Percentiles rank a stretch among this genome's conserved stretches.
These are phyloP conservation scores for Drosophila miranda DNA, from an alignment of 1,140 invertebrate genomes.

Conservation along the genomic window DNA sequence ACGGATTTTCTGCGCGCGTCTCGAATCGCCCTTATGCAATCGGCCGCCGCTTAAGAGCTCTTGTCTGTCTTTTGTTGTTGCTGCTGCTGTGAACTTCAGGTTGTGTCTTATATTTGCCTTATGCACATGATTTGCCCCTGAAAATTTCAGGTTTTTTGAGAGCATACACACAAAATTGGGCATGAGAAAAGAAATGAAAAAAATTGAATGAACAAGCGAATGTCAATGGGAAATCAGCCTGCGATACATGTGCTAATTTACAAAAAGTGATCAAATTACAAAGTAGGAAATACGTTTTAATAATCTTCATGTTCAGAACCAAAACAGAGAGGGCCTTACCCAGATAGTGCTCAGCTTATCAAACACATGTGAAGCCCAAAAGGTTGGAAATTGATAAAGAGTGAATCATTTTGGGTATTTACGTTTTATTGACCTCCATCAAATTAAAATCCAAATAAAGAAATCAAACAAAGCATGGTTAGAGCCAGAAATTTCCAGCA, in stretches of 20 bases:
- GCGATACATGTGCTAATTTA: not conserved
- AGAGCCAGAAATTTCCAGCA: slow-evolving; percentile 57
- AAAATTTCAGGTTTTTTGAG: slow-evolving; percentile 77
- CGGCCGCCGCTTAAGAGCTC: slow-evolving; percentile 34
- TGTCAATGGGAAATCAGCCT: slow-evolving; percentile 14
- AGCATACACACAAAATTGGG: slow-evolving; percentile 34
- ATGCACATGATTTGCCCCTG: slow-evolving; percentile 72
- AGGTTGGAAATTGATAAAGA: slow-evolving; percentile 20
- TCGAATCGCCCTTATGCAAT: slow-evolving; percentile 70
- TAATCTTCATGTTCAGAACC: too few relatives aligned
- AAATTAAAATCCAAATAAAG: slow-evolving; percentile 58
- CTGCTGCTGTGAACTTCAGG: slow-evolving; percentile 49
- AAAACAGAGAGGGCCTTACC: too few relatives aligned
- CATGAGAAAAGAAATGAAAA: slow-evolving; percentile 32
- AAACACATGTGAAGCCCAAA: too few relatives aligned
- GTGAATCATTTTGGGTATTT: slow-evolving; percentile 72
- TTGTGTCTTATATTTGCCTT: slow-evolving; percentile 55
- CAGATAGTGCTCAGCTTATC: too few relatives aligned
- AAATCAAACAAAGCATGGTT: slow-evolving; percentile 60
- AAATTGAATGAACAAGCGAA: slow-evolving; percentile 9
- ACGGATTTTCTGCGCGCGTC: slow-evolving; percentile 42
- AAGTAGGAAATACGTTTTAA: not conserved
- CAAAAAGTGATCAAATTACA: not conserved
- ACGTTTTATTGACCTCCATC: slow-evolving; percentile 74
- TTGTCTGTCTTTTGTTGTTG: slow-evolving; percentile 50